These are phyloP conservation scores for Folsomia manolachei DNA, from an alignment of 2,888 invertebrate genomes.

Conservation along the genomic window DNA sequence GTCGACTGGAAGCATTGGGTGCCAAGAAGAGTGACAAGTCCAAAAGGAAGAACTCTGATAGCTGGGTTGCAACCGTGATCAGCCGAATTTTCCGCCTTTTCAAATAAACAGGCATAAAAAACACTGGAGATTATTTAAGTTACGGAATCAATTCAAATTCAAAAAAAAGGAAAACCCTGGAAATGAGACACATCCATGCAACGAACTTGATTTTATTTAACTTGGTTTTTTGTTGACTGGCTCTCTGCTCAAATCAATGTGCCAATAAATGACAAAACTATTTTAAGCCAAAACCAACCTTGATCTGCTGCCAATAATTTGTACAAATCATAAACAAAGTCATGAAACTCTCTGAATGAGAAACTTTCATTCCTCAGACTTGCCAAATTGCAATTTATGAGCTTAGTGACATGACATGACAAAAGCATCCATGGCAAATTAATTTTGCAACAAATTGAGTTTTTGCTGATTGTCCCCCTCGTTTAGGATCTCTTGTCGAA, in stretches of 20 bases:
- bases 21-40: background rate
- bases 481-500: conserved; percentile 72
- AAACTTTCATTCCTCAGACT: background rate
- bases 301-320: background rate
- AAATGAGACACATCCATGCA: background rate
- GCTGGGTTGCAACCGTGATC: conserved; percentile 16
- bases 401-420: background rate
- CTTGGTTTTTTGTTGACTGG: background rate
- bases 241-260: background rate
- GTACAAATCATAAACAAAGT: too few species aligned
- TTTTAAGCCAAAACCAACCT: background rate
- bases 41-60: conserved; percentile 17
- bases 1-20: background rate
- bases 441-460: background rate
- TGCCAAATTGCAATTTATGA: background rate
- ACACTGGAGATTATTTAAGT: background rate
- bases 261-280: background rate
- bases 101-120: conserved; percentile 17
- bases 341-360: too few species aligned
- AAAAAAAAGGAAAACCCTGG: background rate
- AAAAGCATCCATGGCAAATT: background rate
- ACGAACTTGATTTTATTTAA: background rate
- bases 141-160: too few species aligned
- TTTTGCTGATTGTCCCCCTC: too few species aligned
- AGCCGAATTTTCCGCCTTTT: conserved; percentile 25